phyloP scores from a whole-genome alignment of 2,797 vertebrate genomes.

The Lithobates sylvaticus region DNA sequence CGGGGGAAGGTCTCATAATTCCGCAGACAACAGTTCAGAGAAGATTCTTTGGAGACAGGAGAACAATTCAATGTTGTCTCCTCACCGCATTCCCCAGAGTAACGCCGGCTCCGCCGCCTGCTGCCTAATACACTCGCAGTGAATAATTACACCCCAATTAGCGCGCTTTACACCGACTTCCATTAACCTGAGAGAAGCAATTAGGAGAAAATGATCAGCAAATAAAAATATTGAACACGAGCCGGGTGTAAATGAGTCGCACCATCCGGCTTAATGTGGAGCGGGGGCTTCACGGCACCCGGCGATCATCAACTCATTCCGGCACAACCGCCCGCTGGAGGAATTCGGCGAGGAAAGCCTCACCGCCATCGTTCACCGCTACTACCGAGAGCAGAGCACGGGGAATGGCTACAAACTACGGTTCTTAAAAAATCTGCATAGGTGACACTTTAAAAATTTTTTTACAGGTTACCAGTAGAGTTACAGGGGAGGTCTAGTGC shows the following conservation, averaged over 20 bases:
- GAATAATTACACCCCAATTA: slow-evolving; percentile 38
- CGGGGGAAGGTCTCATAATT: too few relatives aligned
- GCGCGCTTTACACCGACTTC: background rate
- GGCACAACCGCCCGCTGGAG: too few relatives aligned
- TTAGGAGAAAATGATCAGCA: slow-evolving; percentile 43
- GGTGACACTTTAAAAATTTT: too few relatives aligned
- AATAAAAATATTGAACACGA: slow-evolving; percentile 44
- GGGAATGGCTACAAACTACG: too few relatives aligned
- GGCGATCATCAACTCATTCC: too few relatives aligned
- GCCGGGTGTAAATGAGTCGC: slow-evolving; percentile 20
- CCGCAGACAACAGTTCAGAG: too few relatives aligned
- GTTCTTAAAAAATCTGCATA: too few relatives aligned
- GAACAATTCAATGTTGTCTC: background rate
- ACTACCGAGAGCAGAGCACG: too few relatives aligned
- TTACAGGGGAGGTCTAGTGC: too few relatives aligned
- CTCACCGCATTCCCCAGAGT: background rate
- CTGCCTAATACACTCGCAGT: slow-evolving; percentile 18
- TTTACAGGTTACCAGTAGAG: too few relatives aligned
- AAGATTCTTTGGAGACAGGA: background rate
- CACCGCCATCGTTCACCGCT: too few relatives aligned
- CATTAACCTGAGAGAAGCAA: slow-evolving; percentile 41
- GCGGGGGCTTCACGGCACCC: background rate
- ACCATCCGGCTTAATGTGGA: background rate
- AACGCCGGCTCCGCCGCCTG: background rate
- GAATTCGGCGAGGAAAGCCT: too few relatives aligned